Base-by-base conservation (phyloP, 2,797 vertebrate genomes). In the Siniperca obscura region DNA sequence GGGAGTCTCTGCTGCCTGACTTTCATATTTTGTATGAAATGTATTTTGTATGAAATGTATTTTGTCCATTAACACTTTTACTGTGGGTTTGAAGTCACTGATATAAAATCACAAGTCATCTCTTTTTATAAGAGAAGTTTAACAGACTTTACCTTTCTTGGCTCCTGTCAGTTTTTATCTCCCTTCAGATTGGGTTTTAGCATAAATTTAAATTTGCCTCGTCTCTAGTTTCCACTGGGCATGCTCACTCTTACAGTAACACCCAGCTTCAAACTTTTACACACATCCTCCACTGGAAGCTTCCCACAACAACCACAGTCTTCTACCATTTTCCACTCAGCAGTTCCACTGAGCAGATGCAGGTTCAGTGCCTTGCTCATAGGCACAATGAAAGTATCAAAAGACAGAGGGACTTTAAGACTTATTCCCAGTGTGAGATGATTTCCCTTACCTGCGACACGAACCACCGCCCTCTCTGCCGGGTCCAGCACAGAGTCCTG, bases 401-500 rank as follows among this genome's bases (percentile, higher is more conserved):
- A 9, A 76, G 36, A 34, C 17, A 48, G 21, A 30, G 12, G 7
- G 11, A 36, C 30, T 17, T 13, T 5, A n/a, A 25, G 30, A 64
- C 22, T 22, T 2, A n/a, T 25, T 7, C 14, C 36, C 25, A 22
- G 57, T 0, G 27, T 7, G 19, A 62, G 36, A 38, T 6, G 46
- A 57, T 74, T 83, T 46, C 6, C 2, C 97, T 96, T 95, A 99
- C 98, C 98, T 93, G 98, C 98, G 0, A 99, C 98, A 62, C 98
- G 96, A 87, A 99, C 98, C 76, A 99, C 98, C 0, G 98, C 98
- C 86, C 98, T 97, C 93, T 99, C 98, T 0, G 98, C 98, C 2
- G 98, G 98, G 94, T 99, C 98, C 93, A 99, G 94, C 93, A 99
- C 98, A 0, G 97, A 98, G 87, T 98, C 97, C 94, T 99, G 98